Base-by-base conservation (phyloP, 2,888 invertebrate genomes). In the Drosophila buzzatii region DNA sequence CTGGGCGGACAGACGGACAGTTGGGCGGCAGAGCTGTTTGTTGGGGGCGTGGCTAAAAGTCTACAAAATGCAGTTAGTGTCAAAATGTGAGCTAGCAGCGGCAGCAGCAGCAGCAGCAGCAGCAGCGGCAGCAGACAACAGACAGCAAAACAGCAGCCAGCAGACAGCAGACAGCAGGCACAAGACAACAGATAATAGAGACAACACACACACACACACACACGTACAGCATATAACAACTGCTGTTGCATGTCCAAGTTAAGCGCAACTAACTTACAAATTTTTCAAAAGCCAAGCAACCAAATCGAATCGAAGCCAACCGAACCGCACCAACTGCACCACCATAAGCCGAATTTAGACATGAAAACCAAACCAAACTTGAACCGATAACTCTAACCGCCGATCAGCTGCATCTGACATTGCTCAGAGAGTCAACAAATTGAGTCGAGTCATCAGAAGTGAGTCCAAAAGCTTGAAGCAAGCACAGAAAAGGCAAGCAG, bases 41-140 rank as follows among this genome's bases (percentile, higher is more conserved):
- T 57, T 57, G 57, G 57, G 35, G 41, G 49, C 47, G 39, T 42
- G 65, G 57, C 53, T 69, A 69, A 80, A 76, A 82, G 61, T 76
- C 75, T 71, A 66, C 73, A 60, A 85, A 86, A 86, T 81, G 78
- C 79, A 89, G 83, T 89, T 84, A 89, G 81, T 74, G 81, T 76
- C 88, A 75, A 70, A 70, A 71, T 82, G 76, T 68, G 72, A 76
- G 76, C 56, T 71, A 75, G 76, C 52, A 79, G 71, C 79, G 42
- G 63, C 37, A 18, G 42, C 42, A 44, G 12, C 44, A 45, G 45
- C 42, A 27, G 6, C 6, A 27, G 23, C 31, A 1, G 8, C 31
- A 18, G 4, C 42, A 37, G 39, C n/a, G n/a, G 0, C 42, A 37
- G 2, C n/a, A 39, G 39, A 35, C 37, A 55, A 18, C 66, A 73